Base-by-base conservation (phyloP, 2,888 invertebrate genomes). In the Erpobdella octoculata region DNA sequence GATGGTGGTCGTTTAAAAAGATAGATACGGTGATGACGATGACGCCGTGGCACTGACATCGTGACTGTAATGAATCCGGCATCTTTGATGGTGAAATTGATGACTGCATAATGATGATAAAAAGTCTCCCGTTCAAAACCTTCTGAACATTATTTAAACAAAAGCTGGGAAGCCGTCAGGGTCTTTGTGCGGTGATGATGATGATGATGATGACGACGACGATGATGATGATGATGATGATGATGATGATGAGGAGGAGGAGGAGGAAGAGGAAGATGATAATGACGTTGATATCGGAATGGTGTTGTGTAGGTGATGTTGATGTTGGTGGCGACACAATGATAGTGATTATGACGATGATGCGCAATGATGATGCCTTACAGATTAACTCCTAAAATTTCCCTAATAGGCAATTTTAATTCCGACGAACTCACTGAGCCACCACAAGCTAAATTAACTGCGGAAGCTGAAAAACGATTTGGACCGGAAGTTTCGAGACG, bases 1-100 rank as follows among this genome's bases (percentile, higher is more conserved):
- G 62, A 62, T n/a, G n/a, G 31, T 31, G 35, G n/a, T n/a, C 12
- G n/a, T 15, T n/a, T 41, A 41, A 15, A 41, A 41, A 41, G n/a
- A 41, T n/a, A 41, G n/a, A 41, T n/a, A 41, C n/a, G 46, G 31
- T 33, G 33, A 62, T 62, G 62, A 62, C 35, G 62, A 62, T 33
- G 62, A 62, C 18, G 33, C 4, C 9, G 9, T 62, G 31, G 18
- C n/a, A 62, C 28, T 62, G 62, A 62, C 62, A 18, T 41, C 9
- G 18, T 41, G 41, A 41, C 18, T 9, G 18, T 41, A 18, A 41
- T 41, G 41, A 41, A 12, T 9, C 9, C 41, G 41, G 18, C 18
- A 18, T 12, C 18, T 9, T 12, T 41, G 41, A 18, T 41, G 18
- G 41, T 41, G 41, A 41, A 12, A 18, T 12, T 41, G 9, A 41